These are phyloP conservation scores for Casuarius casuarius DNA, from an alignment of 2,113 vertebrate genomes.

Conservation along the genomic window DNA sequence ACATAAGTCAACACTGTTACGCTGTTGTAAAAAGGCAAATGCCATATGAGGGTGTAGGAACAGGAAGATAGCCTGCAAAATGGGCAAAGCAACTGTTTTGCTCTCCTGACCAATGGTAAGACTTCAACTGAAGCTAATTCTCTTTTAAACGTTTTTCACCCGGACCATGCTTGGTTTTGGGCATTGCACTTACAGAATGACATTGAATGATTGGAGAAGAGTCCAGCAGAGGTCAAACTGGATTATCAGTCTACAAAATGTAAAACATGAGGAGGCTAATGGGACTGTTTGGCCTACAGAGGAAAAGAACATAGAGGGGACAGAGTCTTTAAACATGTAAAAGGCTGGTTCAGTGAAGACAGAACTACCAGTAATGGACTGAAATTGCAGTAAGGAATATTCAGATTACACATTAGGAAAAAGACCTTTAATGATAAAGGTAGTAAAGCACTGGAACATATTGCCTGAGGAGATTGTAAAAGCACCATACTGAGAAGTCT, in stretches of 20 bases:
- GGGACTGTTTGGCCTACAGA: not conserved
- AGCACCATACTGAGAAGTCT: constrained; percentile 25
- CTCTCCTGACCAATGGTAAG: not conserved
- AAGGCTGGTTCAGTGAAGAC: not conserved
- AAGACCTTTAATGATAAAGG: not conserved
- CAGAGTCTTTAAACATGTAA: not conserved
- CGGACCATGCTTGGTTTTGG: not conserved
- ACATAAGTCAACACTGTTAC: not conserved
- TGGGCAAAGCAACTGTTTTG: not conserved
- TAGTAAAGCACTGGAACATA: constrained; percentile 25
- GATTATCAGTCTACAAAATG: not conserved
- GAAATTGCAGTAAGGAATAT: not conserved
- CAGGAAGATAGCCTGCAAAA: not conserved
- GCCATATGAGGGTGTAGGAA: not conserved
- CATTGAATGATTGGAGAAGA: not conserved
- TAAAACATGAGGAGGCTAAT: not conserved
- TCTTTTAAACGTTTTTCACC: not conserved
- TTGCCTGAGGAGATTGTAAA: constrained; percentile 29
- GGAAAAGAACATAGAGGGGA: not conserved
- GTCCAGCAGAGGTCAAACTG: not conserved
- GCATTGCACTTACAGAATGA: not conserved
- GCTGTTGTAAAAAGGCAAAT: not conserved
- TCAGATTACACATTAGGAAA: not conserved
- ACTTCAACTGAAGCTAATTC: not conserved
- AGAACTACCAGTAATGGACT: not conserved